Evolutionary conservation across 2,888 invertebrate species (phyloP).

Genomic region (Cacoxenus indagator): DNA sequence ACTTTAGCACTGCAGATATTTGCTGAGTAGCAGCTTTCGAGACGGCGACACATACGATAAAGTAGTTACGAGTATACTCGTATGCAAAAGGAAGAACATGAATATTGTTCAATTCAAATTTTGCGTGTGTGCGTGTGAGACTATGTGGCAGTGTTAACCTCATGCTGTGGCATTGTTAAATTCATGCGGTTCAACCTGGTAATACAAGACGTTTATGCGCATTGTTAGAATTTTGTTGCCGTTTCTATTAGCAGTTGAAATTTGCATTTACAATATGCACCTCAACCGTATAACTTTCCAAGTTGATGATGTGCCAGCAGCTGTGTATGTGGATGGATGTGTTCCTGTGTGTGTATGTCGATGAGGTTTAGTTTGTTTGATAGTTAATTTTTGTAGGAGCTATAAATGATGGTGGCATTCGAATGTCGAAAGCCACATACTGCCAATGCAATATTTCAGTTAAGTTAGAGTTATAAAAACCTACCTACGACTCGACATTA

Average conservation of each 20-base stretch:
- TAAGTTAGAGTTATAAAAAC: too few relatives aligned
- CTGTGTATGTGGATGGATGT: neutral
- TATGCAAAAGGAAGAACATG: conserved; percentile 37
- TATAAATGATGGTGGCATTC: too few relatives aligned
- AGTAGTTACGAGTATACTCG: neutral
- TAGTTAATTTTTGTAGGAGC: neutral
- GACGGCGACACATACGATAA: neutral
- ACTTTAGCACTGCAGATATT: conserved; percentile 1
- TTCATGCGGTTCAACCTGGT: conserved; percentile 45
- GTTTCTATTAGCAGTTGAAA: conserved; percentile 16
- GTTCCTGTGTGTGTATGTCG: neutral
- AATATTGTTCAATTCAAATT: conserved; percentile 42
- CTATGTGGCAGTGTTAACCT: neutral
- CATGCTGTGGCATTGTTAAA: conserved; percentile 18
- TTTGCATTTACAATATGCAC: conserved; percentile 33
- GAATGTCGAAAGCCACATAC: too few relatives aligned
- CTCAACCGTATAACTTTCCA: neutral
- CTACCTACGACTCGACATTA: too few relatives aligned
- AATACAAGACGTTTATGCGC: conserved; percentile 52
- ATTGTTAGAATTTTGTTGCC: too few relatives aligned
- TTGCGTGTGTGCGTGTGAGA: conserved; percentile 10
- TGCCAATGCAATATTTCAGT: too few relatives aligned
- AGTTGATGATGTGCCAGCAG: neutral
- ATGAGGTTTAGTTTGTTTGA: neutral
- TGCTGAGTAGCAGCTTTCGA: neutral